Evolutionary conservation across 2,888 invertebrate genomes (phyloP), one percentile per base, ranked within the genome.

Genomic region (Dendrolimus houi): DNA sequence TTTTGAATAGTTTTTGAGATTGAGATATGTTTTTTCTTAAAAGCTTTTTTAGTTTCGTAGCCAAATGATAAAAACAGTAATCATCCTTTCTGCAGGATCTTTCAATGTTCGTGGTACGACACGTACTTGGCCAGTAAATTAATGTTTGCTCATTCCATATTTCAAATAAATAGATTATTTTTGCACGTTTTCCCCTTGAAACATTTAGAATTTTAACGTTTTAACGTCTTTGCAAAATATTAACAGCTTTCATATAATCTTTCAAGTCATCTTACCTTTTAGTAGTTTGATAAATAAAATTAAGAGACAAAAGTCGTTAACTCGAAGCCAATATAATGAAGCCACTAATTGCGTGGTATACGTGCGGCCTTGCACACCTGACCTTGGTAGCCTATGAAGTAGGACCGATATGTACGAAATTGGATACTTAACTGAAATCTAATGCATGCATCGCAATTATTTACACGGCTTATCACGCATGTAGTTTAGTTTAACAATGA

Each of bases 311-410:
- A 47, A 47, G 47, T 47, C 41, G 63, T 65, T 71, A 71, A 71
- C 29, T 29, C 65, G 81, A 83, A 82, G 77, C 79, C 80, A 62
- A 69, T 75, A 71, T 74, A 80, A 78, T 77, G 77, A 77, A 70
- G 68, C 70, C 65, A 67, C 77, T 84, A 81, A 83, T 83, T 79
- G 79, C 74, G 72, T 75, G 72, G 66, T 73, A 70, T 69, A 62
- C 67, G 10, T 47, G 9, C 12, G 47, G 47, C 9, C 47, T 47
- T 47, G 47, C 47, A 0, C 47, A 47, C 47, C 47, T 47, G 47
- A 47, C 47, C 47, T 47, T 47, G 47, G 2, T 47, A 12, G 47
- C 47, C 47, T 9, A 47, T 29, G 6, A 47, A 47, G 9, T 47
- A 9, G 9, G 47, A 47, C 9, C 12, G 6, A 47, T 47, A 47